Evolutionary conservation across 2,113 vertebrate species (phyloP).

Genomic region (Dasyurus viverrinus): DNA sequence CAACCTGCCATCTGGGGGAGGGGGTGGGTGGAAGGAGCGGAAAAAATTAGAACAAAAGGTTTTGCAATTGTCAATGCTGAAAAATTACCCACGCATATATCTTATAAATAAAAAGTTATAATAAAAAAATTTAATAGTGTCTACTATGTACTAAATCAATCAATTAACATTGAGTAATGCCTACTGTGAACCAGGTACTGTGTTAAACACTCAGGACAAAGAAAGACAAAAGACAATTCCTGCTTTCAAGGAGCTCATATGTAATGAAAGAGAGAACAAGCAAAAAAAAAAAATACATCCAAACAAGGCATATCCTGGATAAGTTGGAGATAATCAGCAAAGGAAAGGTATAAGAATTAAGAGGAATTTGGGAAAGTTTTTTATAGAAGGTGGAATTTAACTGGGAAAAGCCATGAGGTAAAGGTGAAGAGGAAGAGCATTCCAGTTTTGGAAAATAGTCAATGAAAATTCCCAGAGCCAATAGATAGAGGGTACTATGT

Average conservation of each 20-base stretch:
- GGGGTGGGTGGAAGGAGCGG: no score
- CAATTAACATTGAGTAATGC: not conserved
- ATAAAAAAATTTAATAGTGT: no score
- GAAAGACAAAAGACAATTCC: not conserved
- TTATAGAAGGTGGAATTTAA: not conserved
- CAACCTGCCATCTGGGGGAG: no score
- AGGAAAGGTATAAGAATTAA: not conserved
- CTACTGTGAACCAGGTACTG: not conserved
- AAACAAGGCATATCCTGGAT: not conserved
- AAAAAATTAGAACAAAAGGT: no score
- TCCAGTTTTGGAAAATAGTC: not conserved
- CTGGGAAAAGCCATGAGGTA: not conserved
- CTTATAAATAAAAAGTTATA: no score
- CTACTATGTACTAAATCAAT: not conserved
- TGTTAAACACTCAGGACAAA: not conserved
- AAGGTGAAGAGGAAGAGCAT: not conserved
- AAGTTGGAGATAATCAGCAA: not conserved
- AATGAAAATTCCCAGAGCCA: not conserved
- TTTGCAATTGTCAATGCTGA: no score
- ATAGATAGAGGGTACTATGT: not conserved
- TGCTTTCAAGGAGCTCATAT: not conserved
- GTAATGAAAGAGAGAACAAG: not conserved
- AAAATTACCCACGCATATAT: no score
- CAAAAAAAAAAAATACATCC: not conserved
- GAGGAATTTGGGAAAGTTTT: not conserved